These are phyloP conservation scores for Cliona cf. orientalis DNA, from an alignment of 37 sponge, comb jelly and placozoan species.

Conservation along the genomic window DNA sequence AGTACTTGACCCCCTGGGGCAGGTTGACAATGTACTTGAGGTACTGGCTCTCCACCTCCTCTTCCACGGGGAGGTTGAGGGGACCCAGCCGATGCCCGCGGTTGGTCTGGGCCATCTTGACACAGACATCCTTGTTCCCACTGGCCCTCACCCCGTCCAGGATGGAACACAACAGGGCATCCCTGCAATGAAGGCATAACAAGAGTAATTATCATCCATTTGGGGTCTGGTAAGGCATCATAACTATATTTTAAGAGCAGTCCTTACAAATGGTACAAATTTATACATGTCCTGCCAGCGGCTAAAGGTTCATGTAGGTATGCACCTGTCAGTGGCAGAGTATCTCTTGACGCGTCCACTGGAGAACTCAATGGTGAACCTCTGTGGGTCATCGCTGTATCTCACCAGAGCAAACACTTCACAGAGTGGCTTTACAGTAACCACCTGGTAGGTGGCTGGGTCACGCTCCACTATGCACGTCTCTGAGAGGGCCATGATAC, in stretches of 20 bases:
- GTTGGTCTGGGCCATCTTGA: conserved; percentile 88
- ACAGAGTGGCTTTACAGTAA: conserved; percentile 82
- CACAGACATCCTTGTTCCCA: conserved; percentile 97
- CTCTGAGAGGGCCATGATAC: conserved; percentile 92
- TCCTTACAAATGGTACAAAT: neutral
- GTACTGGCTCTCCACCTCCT: conserved; percentile 97
- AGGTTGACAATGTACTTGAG: conserved; percentile 77
- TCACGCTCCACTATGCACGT: conserved; percentile 97
- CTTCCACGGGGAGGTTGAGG: conserved; percentile 83
- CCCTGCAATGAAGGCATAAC: conserved; percentile 40
- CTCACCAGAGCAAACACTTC: conserved; percentile 92
- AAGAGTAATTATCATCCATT: neutral
- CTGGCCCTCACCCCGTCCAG: conserved; percentile 97
- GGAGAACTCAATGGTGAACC: conserved; percentile 92
- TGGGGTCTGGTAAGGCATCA: no score
- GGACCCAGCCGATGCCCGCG: conserved; percentile 91
- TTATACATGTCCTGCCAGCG: neutral
- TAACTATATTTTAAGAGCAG: neutral
- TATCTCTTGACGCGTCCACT: conserved; percentile 73
- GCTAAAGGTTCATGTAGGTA: neutral
- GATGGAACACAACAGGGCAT: conserved; percentile 94
- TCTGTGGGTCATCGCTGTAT: conserved; percentile 93
- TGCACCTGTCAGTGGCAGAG: conserved; percentile 86
- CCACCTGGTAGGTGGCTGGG: conserved; percentile 93
- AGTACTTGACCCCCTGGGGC: conserved; percentile 56